Evolutionary conservation across 1,140 invertebrate genomes (phyloP).

Genomic region (Calliphora vicina): DNA sequence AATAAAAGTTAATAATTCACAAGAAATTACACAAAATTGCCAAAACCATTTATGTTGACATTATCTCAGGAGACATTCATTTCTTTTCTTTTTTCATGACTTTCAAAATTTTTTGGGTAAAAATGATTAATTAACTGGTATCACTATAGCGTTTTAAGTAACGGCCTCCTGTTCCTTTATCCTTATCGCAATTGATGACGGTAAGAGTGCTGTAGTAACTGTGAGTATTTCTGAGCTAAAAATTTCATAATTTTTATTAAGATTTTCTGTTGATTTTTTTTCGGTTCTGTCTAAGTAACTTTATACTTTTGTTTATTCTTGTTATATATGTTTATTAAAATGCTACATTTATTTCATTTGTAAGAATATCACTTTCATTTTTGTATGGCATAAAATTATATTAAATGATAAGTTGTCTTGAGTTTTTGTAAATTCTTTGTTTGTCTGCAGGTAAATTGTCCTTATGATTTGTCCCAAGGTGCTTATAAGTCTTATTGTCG

Average conservation of each 20-base stretch:
- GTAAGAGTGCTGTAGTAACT: background rate
- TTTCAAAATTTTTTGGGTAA: background rate
- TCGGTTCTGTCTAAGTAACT: background rate
- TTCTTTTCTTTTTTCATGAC: background rate
- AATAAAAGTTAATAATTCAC: constrained; percentile 39
- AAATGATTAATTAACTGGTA: constrained; percentile 35
- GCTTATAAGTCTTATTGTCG: constrained; percentile 9
- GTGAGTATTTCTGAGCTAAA: background rate
- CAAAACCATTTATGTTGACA: constrained; percentile 42
- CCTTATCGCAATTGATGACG: too few species aligned
- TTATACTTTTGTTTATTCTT: background rate
- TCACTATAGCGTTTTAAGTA: constrained; percentile 11
- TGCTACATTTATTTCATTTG: background rate
- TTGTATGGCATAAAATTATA: background rate
- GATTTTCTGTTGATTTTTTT: background rate
- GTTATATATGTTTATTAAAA: background rate
- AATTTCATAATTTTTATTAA: background rate
- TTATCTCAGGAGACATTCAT: constrained; percentile 42
- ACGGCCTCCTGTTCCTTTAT: background rate
- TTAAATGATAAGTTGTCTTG: background rate
- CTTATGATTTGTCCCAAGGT: constrained; percentile 24
- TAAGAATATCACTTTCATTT: background rate
- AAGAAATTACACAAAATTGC: constrained; percentile 42
- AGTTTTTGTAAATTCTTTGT: constrained; percentile 20
- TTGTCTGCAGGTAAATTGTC: constrained; percentile 19